Conservation (phyloP, 2,113 vertebrate species). For the Seriola rivoliana region DNA sequence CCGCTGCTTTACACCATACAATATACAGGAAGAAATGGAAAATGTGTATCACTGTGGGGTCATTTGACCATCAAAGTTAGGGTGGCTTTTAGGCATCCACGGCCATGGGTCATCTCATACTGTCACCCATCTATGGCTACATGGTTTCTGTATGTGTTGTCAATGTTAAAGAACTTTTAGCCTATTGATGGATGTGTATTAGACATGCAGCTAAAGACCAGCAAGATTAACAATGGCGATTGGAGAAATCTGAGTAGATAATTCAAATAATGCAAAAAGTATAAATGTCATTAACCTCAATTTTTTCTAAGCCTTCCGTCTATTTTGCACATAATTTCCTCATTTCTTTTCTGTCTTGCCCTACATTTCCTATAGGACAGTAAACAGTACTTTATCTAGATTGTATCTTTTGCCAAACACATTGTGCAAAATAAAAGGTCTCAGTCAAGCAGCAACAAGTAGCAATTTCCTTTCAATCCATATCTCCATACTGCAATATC, state of each 20-base stretch:
- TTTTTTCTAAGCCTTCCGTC: background rate
- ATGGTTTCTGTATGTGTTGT: background rate
- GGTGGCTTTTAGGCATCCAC: background rate
- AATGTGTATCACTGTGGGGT: background rate
- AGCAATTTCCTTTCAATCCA: constrained; percentile 55
- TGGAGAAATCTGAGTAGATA: background rate
- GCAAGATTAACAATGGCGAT: too few species aligned
- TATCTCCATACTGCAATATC: constrained; percentile 48
- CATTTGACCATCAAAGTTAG: background rate
- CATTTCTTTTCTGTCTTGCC: background rate
- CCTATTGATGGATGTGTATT: background rate
- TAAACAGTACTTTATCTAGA: background rate
- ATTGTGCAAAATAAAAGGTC: constrained; percentile 14
- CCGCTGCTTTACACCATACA: too few species aligned
- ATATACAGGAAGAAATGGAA: background rate
- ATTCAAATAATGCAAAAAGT: background rate
- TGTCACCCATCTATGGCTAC: background rate
- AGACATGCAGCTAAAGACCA: background rate
- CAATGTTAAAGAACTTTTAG: background rate
- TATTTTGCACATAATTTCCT: background rate
- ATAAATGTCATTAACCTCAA: background rate
- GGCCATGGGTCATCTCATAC: background rate
- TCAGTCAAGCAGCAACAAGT: constrained; percentile 13
- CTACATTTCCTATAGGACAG: background rate
- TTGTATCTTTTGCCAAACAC: constrained; percentile 9